A percentile compares a stretch with the other conserved stretches of the same genome.
Conservation (phyloP, 2,888 invertebrate species). For the Biston betularia region DNA sequence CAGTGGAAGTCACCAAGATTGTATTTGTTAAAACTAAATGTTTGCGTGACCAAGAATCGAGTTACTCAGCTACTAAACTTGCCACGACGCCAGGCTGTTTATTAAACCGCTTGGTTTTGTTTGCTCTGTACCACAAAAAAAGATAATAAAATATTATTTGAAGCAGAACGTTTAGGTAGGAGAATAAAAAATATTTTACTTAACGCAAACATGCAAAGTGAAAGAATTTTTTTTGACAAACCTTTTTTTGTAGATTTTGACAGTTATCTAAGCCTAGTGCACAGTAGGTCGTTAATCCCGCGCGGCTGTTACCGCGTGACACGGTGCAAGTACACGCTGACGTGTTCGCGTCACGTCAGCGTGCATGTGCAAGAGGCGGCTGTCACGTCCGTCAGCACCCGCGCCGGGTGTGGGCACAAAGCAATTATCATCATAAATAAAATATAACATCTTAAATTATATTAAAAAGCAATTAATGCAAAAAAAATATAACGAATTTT, state of each 20-base stretch:
- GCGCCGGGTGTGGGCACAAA: background rate
- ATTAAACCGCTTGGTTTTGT: conserved; percentile 39
- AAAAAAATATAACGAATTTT: too few species aligned
- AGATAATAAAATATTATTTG: conserved; percentile 5
- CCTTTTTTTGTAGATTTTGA: too few species aligned
- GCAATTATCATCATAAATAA: background rate
- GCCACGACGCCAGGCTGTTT: conserved; percentile 44
- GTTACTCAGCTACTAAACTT: conserved; percentile 23
- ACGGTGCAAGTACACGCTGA: conserved; percentile 3
- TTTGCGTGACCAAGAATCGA: conserved; percentile 52
- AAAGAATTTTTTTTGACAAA: too few species aligned
- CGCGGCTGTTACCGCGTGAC: conserved; percentile 9
- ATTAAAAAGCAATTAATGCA: too few species aligned
- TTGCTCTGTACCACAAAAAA: conserved; percentile 17
- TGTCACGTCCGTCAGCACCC: conserved; percentile 12
- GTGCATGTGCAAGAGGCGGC: background rate
- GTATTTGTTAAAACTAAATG: conserved; percentile 17
- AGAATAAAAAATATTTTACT: conserved; percentile 6
- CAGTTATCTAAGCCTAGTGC: background rate
- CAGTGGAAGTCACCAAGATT: conserved; percentile 17
- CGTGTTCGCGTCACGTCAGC: conserved; percentile 6
- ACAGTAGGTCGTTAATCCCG: conserved; percentile 3
- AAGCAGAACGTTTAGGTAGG: background rate
- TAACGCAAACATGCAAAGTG: background rate
- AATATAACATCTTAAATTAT: too few species aligned